phyloP scores from a whole-genome alignment of 2,113 vertebrate species.

The Cinclus cinclus region DNA sequence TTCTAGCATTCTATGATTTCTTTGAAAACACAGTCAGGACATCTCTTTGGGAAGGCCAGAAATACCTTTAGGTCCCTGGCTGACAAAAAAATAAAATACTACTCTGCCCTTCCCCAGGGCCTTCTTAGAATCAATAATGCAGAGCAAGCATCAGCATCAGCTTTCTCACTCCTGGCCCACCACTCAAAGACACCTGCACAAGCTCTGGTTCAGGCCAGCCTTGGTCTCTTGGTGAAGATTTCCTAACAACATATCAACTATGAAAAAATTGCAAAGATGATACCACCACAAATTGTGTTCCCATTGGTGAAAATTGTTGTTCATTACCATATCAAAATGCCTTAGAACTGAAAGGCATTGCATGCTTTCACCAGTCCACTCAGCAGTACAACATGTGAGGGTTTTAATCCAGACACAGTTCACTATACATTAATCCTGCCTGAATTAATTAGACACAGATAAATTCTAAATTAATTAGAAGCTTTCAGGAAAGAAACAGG shows the following conservation, averaged over 20 bases:
- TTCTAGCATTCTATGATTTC: rapidly evolving
- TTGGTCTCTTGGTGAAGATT: background rate
- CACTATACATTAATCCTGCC: background rate
- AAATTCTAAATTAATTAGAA: conserved; percentile 32
- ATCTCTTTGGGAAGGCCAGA: background rate
- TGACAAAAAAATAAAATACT: background rate
- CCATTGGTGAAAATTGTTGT: background rate
- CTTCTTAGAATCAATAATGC: background rate
- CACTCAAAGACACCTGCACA: background rate
- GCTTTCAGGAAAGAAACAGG: background rate
- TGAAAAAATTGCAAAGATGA: background rate
- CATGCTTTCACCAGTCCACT: background rate
- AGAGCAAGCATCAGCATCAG: background rate
- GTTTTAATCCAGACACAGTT: background rate
- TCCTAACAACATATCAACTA: background rate
- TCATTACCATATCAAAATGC: background rate
- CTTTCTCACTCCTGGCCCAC: background rate
- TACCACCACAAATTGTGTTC: background rate
- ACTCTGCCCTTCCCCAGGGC: background rate
- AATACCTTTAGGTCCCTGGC: background rate
- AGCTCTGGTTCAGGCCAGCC: background rate
- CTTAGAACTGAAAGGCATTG: background rate
- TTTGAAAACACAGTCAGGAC: background rate
- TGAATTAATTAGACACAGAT: background rate
- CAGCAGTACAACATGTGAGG: background rate